A percentile compares a stretch with the other conserved stretches of the same genome.
These are phyloP conservation scores for Hypotaenidia okinawae DNA, from an alignment of 2,797 vertebrate genomes.

Conservation along the genomic window DNA sequence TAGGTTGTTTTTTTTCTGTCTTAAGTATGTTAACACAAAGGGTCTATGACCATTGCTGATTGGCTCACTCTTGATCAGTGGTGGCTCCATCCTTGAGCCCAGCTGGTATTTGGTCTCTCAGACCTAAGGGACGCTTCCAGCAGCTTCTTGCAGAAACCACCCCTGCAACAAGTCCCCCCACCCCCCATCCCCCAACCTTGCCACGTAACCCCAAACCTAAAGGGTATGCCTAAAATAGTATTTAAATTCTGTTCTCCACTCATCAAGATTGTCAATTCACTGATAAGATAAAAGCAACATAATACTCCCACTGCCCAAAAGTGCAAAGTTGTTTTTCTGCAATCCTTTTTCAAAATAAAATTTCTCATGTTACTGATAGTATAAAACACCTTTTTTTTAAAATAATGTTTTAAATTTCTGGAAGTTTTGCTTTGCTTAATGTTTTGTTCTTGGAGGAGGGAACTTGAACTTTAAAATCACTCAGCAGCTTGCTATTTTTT, in stretches of 20 bases:
- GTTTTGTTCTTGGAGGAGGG: background rate
- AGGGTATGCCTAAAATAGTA: background rate
- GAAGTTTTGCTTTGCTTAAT: background rate
- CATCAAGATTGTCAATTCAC: background rate
- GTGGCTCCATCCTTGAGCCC: no score
- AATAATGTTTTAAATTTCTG: background rate
- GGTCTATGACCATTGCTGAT: no score
- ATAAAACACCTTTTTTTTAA: background rate
- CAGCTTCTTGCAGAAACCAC: no score
- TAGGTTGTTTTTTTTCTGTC: no score
- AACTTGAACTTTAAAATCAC: background rate
- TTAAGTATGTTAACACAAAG: no score
- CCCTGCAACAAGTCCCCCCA: no score
- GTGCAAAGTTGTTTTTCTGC: background rate
- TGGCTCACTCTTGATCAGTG: no score
- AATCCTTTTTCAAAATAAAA: background rate
- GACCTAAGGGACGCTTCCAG: no score
- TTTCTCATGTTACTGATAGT: background rate
- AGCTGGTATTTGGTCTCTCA: no score
- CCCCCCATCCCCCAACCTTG: no score
- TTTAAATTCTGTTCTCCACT: background rate
- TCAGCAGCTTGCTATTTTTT: background rate
- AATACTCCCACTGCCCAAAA: background rate
- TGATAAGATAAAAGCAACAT: background rate
- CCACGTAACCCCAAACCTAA: background rate